Evolutionary conservation across 2,888 invertebrate species (phyloP).

Genomic region (Xylota sylvarum): DNA sequence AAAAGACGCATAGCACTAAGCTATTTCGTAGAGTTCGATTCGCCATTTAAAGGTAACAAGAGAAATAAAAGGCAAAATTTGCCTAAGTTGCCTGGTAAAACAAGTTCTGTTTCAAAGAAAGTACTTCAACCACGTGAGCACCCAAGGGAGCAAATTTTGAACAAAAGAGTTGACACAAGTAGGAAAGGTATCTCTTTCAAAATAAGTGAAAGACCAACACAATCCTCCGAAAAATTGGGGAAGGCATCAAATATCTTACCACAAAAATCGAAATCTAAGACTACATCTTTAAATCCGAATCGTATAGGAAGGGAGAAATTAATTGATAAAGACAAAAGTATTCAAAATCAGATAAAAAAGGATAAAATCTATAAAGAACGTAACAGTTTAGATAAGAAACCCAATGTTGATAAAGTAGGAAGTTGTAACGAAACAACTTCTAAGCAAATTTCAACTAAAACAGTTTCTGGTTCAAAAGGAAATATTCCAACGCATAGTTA

Average conservation of each 20-base stretch:
- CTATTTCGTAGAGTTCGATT: constrained; percentile 76
- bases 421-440: neutral
- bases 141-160: neutral
- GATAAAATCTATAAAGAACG: constrained; percentile 70
- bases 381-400: neutral
- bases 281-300: neutral
- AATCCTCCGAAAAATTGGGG: neutral
- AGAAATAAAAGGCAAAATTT: neutral
- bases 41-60: neutral
- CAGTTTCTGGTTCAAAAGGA: neutral
- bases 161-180: neutral
- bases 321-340: neutral
- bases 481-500: constrained; percentile 85
- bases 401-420: neutral
- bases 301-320: neutral
- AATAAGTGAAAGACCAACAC: neutral
- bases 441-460: neutral
- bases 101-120: neutral
- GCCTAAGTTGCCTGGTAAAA: neutral
- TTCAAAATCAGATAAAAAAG: constrained; percentile 52
- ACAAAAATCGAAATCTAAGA: neutral
- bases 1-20: constrained; percentile 50
- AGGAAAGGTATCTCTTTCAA: neutral
- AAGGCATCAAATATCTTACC: neutral
- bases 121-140: neutral